Conservation (phyloP, 2,797 vertebrate genomes). For the Myiothlypis chrysogaster region DNA sequence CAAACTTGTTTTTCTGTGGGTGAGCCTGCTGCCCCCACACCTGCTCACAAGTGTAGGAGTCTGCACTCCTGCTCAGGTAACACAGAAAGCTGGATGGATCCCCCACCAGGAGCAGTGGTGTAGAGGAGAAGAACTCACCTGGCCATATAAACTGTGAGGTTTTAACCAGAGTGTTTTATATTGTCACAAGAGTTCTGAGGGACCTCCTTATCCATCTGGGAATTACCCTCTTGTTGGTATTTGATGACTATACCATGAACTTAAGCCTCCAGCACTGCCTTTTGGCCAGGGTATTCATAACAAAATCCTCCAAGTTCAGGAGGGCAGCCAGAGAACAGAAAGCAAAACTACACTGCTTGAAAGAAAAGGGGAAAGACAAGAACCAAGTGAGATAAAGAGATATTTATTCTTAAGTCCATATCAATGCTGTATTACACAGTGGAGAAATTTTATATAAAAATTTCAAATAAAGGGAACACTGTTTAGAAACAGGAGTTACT, state of each 20-base stretch:
- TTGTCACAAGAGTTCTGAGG: neutral
- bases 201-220: neutral
- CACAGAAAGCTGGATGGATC: neutral
- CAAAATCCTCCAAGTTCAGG: neutral
- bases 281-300: neutral
- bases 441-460: neutral
- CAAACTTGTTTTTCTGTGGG: neutral
- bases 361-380: neutral
- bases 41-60: neutral
- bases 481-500: neutral
- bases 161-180: neutral
- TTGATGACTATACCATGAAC: neutral
- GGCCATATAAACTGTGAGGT: neutral
- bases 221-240: neutral
- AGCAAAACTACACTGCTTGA: neutral
- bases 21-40: neutral
- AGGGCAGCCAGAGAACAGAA: neutral
- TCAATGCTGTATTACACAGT: neutral
- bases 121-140: neutral
- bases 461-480: neutral
- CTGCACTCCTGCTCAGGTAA: neutral
- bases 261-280: neutral
- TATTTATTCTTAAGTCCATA: neutral
- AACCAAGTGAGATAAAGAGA: neutral
- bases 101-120: fast-evolving